phyloP scores from a whole-genome alignment of 2,888 invertebrate species.

The Nasonovia ribisnigri region DNA sequence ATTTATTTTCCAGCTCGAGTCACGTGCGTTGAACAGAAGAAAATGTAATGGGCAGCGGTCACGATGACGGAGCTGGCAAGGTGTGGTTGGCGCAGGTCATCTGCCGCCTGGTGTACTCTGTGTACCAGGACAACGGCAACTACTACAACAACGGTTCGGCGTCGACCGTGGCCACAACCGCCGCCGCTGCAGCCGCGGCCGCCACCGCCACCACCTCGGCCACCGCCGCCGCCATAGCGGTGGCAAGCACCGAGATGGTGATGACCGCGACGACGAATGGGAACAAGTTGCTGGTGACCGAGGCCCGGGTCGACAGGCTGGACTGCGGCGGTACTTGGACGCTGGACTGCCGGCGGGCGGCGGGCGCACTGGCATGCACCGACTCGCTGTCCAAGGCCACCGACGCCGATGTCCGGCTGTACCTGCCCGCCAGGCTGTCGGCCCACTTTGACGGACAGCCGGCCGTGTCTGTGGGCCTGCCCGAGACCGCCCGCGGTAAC shows the following conservation, averaged over 20 bases:
- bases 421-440: constrained; percentile 44
- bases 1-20: constrained; percentile 25
- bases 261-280: constrained; percentile 39
- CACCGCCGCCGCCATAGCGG: neutral
- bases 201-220: neutral
- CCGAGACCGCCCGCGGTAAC: constrained; percentile 45
- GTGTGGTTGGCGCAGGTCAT: constrained; percentile 64
- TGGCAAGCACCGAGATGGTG: constrained; percentile 25
- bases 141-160: constrained; percentile 45
- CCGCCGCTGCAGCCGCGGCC: constrained; percentile 8
- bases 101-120: constrained; percentile 59
- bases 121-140: constrained; percentile 50
- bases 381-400: constrained; percentile 11
- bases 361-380: constrained; percentile 20
- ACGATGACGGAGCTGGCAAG: constrained; percentile 59
- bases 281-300: constrained; percentile 51
- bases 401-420: constrained; percentile 36
- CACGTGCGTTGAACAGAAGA: constrained; percentile 54
- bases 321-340: constrained; percentile 58
- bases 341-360: constrained; percentile 46
- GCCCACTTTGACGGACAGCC: constrained; percentile 53
- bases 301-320: constrained; percentile 39
- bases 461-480: constrained; percentile 44
- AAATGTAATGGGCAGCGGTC: constrained; percentile 61
- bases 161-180: neutral